Conservation (phyloP, 2,888 invertebrate species). For the Pandemis cinnamomeana region DNA sequence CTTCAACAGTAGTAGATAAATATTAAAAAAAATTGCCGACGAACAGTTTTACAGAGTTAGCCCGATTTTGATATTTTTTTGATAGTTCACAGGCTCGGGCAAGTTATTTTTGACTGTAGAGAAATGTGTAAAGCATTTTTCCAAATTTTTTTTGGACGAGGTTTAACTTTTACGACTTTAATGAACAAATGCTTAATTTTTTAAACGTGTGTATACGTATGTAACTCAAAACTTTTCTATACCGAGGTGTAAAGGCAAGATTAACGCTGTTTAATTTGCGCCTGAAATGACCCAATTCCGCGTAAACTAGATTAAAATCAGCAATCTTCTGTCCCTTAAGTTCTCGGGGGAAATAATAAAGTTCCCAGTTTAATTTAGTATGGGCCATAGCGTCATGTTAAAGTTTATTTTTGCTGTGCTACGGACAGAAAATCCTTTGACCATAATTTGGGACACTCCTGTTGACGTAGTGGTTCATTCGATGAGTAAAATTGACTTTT, state of each 20-base stretch:
- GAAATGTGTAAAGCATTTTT: too few relatives aligned
- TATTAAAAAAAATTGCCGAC: too few relatives aligned
- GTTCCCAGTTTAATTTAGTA: slow-evolving; percentile 25
- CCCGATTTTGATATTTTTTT: too few relatives aligned
- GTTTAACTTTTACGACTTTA: too few relatives aligned
- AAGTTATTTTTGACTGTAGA: too few relatives aligned
- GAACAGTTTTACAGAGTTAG: too few relatives aligned
- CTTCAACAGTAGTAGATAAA: too few relatives aligned
- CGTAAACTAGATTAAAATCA: slow-evolving; percentile 36
- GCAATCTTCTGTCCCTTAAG: slow-evolving; percentile 34
- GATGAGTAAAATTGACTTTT: not conserved
- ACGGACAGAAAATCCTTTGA: not conserved
- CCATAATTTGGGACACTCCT: not conserved
- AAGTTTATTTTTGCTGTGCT: not conserved
- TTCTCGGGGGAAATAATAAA: slow-evolving; percentile 38
- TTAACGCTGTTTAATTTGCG: slow-evolving; percentile 4
- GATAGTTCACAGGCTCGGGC: too few relatives aligned
- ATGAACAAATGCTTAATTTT: not conserved
- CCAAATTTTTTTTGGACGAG: too few relatives aligned
- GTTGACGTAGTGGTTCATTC: not conserved
- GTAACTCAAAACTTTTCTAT: not conserved
- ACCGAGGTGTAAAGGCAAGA: not conserved
- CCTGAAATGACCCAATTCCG: slow-evolving; percentile 11
- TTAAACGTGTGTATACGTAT: not conserved
- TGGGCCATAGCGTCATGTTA: not conserved